Conservation (phyloP, 2,888 invertebrate species). For the Spisula subtruncata region DNA sequence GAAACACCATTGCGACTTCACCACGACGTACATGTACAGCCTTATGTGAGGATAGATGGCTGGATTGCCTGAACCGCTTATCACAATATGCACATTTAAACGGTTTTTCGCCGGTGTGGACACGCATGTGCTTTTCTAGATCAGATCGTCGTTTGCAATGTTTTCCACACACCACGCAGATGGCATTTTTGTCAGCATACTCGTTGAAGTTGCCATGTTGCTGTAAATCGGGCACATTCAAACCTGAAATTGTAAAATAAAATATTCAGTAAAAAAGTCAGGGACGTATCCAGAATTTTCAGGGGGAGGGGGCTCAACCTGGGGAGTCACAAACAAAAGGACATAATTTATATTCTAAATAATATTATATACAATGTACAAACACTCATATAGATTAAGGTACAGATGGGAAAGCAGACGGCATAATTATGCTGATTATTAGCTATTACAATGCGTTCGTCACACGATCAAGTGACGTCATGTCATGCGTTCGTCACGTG, state of each 20-base stretch:
- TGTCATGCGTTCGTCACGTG: neutral
- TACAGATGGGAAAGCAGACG: no score
- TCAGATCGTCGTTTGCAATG: neutral
- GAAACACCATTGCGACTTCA: neutral
- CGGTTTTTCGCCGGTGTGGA: constrained; percentile 51
- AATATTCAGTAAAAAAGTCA: no score
- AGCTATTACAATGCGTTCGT: neutral
- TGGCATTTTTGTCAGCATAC: neutral
- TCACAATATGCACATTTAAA: constrained; percentile 43
- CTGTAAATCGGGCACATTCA: neutral
- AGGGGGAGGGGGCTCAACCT: no score
- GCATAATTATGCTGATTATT: no score
- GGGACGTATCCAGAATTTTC: no score
- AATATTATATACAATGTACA: neutral
- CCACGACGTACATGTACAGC: neutral
- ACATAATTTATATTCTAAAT: neutral
- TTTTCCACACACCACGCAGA: constrained; percentile 7
- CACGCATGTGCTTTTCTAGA: constrained; percentile 19
- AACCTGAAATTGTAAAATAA: constrained; percentile 1
- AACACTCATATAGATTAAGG: neutral
- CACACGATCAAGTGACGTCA: neutral
- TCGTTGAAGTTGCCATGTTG: neutral
- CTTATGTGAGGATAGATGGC: neutral
- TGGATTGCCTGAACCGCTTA: constrained; percentile 33
- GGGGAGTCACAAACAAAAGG: neutral